A percentile compares a stretch with the other conserved stretches of the same genome.
Conservation (phyloP, 2,888 invertebrate species). For the Deilephila porcellus region DNA sequence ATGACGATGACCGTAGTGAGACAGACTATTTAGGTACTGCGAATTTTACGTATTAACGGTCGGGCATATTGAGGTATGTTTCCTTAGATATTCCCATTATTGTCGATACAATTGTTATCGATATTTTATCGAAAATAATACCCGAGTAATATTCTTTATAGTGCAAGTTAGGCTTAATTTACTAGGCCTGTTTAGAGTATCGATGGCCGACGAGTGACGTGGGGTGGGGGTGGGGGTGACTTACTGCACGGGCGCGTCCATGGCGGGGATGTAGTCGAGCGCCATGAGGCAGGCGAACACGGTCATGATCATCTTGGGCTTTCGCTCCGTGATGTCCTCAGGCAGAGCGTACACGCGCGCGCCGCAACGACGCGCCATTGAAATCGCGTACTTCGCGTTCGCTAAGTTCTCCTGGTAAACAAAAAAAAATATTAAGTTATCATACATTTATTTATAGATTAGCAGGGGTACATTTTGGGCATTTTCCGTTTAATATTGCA, state of each 20-base stretch:
- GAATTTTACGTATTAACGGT: background rate
- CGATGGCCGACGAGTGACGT: background rate
- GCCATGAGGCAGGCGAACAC: conserved; percentile 99
- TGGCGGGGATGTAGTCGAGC: conserved; percentile 96
- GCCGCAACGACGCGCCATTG: conserved; percentile 98
- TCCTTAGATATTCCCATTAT: background rate
- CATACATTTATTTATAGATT: background rate
- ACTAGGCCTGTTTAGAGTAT: background rate
- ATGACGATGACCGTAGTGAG: background rate
- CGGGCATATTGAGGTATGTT: background rate
- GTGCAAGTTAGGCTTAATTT: background rate
- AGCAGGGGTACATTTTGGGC: too few relatives aligned
- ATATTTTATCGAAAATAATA: conserved; percentile 1
- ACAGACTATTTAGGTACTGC: background rate
- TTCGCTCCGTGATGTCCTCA: conserved; percentile 99
- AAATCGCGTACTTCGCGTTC: conserved; percentile 99
- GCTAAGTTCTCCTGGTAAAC: conserved; percentile 92
- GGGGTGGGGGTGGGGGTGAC: conserved; percentile 36
- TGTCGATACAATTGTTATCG: background rate
- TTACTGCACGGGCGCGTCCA: conserved; percentile 86
- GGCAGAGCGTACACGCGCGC: conserved; percentile 99
- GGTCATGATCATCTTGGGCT: conserved; percentile 99
- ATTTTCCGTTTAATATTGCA: too few relatives aligned
- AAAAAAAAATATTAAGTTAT: background rate
- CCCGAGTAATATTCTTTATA: background rate